phyloP scores from a whole-genome alignment of 2,113 vertebrate species.

The Phylloscopus whistleri region DNA sequence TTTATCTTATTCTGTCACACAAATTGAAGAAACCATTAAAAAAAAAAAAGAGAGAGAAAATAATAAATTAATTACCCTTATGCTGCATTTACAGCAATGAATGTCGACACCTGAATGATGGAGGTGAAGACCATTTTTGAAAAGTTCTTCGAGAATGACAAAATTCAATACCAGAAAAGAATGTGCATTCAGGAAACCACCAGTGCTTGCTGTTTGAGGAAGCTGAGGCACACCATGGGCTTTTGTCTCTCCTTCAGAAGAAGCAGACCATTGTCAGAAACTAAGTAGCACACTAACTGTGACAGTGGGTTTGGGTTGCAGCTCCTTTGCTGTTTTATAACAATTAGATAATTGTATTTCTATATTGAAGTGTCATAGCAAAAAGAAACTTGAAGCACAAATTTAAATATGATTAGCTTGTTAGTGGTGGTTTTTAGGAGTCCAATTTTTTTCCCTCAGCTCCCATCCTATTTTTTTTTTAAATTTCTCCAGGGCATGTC shows the following conservation, averaged over 20 bases:
- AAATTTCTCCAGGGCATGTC: conserved; percentile 58
- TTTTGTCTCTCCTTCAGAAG: not conserved
- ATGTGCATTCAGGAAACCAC: not conserved
- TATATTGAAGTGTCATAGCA: conserved; percentile 5
- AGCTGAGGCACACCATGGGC: not conserved
- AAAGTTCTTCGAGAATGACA: not conserved
- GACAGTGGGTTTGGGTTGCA: not conserved
- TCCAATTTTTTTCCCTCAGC: not conserved
- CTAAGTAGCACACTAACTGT: not conserved
- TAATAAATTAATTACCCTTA: not conserved
- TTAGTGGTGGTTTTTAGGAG: conserved; percentile 37
- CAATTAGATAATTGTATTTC: conserved; percentile 35
- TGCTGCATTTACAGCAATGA: not conserved
- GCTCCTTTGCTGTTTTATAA: conserved; percentile 29
- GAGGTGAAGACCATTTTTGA: not conserved
- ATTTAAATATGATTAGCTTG: conserved; percentile 46
- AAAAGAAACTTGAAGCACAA: conserved; percentile 38
- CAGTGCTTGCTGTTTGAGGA: not conserved
- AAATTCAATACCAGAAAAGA: not conserved
- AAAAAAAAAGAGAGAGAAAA: not conserved
- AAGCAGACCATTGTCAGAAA: not conserved
- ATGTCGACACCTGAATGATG: not conserved
- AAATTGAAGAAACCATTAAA: not conserved
- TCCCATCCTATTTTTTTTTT: conserved; percentile 27
- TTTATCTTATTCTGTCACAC: not conserved